Evolutionary conservation across 2,888 invertebrate species (phyloP).

Genomic region (Melangyna quadrimaculata): DNA sequence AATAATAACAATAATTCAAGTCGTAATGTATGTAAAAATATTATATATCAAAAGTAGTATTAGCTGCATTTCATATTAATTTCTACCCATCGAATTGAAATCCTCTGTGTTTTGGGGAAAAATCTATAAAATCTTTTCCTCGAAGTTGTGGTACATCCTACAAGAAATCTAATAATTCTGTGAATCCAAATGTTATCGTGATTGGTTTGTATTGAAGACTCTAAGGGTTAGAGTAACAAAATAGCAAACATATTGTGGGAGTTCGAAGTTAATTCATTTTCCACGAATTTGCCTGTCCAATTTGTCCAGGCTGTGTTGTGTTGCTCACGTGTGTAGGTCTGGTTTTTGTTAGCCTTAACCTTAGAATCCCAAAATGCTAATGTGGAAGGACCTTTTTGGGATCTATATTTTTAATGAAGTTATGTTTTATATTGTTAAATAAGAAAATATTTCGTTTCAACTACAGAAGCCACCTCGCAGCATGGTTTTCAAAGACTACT

Average conservation of each 20-base stretch:
- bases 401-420: not conserved
- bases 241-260: not conserved
- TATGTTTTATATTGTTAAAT: not conserved
- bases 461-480: not conserved
- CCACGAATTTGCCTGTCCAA: not conserved
- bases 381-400: not conserved
- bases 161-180: constrained; percentile 42
- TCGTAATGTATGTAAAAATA: constrained; percentile 23
- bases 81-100: not conserved
- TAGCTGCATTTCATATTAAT: not conserved
- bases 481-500: no score
- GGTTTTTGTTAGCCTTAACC: not conserved
- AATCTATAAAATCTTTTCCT: constrained; percentile 61
- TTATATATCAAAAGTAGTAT: not conserved
- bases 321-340: constrained; percentile 7
- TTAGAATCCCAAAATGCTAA: not conserved
- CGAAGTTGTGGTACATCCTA: constrained; percentile 30
- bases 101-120: constrained; percentile 39
- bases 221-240: not conserved
- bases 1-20: constrained; percentile 2
- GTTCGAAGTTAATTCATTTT: not conserved
- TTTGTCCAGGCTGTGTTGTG: not conserved
- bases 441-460: not conserved
- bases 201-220: constrained; percentile 47
- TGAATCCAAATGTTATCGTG: constrained; percentile 53